Evolutionary conservation across 2,797 vertebrate species (phyloP).

Genomic region (Discoglossus pictus): DNA sequence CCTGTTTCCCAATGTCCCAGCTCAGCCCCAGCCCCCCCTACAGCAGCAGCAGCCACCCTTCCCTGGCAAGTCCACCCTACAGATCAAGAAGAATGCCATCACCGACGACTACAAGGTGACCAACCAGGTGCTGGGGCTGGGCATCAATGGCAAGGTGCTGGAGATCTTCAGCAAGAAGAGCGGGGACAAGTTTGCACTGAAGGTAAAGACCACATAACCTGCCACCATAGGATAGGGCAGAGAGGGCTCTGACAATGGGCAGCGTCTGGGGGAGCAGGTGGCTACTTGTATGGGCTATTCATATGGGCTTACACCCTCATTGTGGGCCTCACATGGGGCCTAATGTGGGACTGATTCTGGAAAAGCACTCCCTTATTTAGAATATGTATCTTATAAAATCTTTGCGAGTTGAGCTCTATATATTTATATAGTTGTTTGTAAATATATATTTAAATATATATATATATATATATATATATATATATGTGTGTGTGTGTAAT

Average conservation of each 20-base stretch:
- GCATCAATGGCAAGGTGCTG: conserved; percentile 95
- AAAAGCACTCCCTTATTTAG: no score
- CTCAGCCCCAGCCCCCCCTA: conserved; percentile 41
- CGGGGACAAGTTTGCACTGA: conserved; percentile 88
- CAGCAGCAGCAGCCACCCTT: conserved; percentile 74
- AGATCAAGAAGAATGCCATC: conserved; percentile 91
- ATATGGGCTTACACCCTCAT: no score
- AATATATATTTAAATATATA: no score
- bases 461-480: no score
- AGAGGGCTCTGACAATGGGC: background rate
- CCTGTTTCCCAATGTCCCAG: conserved; percentile 62
- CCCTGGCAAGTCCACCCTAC: conserved; percentile 75
- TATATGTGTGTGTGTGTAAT: no score
- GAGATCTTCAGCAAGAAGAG: conserved; percentile 90
- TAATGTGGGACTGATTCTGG: no score
- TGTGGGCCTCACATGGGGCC: no score
- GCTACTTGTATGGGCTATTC: background rate
- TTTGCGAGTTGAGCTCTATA: no score
- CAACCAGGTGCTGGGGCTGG: conserved; percentile 89
- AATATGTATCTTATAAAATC: no score
- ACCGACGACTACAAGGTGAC: conserved; percentile 98
- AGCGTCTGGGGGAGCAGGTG: conserved; percentile 4
- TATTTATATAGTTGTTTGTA: no score
- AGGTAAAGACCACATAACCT: conserved; percentile 68
- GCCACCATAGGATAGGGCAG: background rate